phyloP scores from a whole-genome alignment of 1,140 invertebrate species.

The Diplogasteroides magnus region DNA sequence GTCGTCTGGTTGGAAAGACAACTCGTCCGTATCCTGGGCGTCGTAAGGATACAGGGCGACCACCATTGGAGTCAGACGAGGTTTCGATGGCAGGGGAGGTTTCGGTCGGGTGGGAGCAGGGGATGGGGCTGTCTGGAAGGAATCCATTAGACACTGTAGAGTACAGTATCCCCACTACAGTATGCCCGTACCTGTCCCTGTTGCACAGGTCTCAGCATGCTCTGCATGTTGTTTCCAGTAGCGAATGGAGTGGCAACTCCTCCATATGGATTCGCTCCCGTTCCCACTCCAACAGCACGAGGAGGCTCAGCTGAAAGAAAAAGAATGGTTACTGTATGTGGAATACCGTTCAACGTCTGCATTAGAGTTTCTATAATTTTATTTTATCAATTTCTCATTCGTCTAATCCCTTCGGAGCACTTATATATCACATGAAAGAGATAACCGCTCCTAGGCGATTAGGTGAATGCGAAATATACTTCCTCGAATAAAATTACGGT shows the following conservation, averaged over 20 bases:
- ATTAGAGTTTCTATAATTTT: no score
- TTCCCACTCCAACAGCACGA: no score
- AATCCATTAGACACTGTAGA: background rate
- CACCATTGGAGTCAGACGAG: conserved; percentile 61
- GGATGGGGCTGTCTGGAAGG: conserved; percentile 28
- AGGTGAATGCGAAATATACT: no score
- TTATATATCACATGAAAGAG: no score
- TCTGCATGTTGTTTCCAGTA: background rate
- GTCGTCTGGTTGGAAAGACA: conserved; percentile 66
- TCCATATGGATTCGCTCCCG: background rate
- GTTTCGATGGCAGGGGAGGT: conserved; percentile 58
- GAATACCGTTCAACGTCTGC: no score
- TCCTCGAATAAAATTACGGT: no score
- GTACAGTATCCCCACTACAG: background rate
- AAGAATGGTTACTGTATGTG: no score
- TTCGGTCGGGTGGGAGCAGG: conserved; percentile 56
- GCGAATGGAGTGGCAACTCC: background rate
- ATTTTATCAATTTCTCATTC: no score
- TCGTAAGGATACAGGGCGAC: conserved; percentile 67
- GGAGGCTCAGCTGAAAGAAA: no score
- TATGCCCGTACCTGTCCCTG: background rate
- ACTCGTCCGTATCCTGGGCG: conserved; percentile 68
- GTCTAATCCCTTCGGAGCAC: no score
- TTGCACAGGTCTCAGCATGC: background rate
- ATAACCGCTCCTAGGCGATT: no score